These are phyloP conservation scores for Eretmochelys imbricata DNA, from an alignment of 2,113 vertebrate genomes.

Conservation along the genomic window DNA sequence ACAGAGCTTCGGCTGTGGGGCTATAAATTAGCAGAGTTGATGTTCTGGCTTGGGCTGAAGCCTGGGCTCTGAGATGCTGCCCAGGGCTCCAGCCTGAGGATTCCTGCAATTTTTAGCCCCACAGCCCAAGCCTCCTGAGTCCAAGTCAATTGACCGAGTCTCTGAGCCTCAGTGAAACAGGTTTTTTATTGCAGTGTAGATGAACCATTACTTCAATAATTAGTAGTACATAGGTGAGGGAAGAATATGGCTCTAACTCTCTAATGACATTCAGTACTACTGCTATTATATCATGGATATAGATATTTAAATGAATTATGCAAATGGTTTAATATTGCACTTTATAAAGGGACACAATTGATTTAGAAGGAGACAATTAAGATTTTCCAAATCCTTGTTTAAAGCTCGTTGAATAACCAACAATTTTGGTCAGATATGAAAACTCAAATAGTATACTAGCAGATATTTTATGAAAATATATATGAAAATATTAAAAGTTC, in stretches of 20 bases:
- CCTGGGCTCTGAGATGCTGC: too few relatives aligned
- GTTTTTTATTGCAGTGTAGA: too few relatives aligned
- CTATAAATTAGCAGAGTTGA: too few relatives aligned
- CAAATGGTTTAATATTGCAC: neutral
- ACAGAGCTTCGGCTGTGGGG: too few relatives aligned
- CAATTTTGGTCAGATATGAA: neutral
- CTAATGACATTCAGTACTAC: neutral
- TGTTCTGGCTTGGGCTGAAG: too few relatives aligned
- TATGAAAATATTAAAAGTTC: rapidly evolving
- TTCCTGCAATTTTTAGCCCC: too few relatives aligned
- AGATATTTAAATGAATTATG: neutral
- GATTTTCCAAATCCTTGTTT: constrained; percentile 44
- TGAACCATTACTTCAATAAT: neutral
- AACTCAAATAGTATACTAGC: neutral
- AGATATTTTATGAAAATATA: neutral
- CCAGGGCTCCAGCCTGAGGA: too few relatives aligned
- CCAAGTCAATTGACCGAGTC: too few relatives aligned
- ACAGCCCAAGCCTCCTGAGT: too few relatives aligned
- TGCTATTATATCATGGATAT: neutral
- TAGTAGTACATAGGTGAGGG: neutral
- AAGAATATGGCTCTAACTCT: neutral
- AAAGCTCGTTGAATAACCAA: constrained; percentile 48
- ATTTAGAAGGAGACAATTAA: constrained; percentile 53
- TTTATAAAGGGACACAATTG: constrained; percentile 25
- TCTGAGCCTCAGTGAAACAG: too few relatives aligned